phyloP scores from a whole-genome alignment of 2,113 vertebrate genomes.

The Gallinago jamesoni region DNA sequence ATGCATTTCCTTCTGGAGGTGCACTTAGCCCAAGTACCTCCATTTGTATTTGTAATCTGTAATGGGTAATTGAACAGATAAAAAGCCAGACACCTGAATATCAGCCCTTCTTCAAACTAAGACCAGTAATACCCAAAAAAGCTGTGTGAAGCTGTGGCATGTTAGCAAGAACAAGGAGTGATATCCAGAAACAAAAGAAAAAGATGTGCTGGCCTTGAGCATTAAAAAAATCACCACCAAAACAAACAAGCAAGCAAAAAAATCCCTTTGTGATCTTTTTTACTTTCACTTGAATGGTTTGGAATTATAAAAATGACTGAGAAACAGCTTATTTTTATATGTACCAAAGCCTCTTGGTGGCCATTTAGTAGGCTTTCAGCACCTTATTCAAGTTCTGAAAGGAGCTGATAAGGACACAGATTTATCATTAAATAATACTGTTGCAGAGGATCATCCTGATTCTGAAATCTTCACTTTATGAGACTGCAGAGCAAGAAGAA shows the following conservation, averaged over 20 bases:
- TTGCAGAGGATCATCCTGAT: neutral
- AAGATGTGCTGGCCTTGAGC: neutral
- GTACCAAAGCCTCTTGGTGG: neutral
- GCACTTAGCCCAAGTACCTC: neutral
- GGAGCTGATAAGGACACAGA: neutral
- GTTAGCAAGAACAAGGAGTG: neutral
- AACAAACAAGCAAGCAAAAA: neutral
- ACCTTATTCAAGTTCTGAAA: neutral
- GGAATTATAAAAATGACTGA: neutral
- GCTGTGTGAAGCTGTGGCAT: neutral
- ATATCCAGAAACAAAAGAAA: neutral
- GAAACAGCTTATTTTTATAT: neutral
- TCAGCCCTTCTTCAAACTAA: neutral
- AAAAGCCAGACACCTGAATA: neutral
- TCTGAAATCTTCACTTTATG: neutral
- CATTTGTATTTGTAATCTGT: neutral
- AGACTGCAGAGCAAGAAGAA: neutral
- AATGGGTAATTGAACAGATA: neutral
- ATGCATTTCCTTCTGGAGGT: neutral
- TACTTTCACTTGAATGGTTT: neutral
- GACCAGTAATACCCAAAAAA: neutral
- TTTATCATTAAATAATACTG: neutral
- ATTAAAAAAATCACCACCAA: neutral
- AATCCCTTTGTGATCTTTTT: fast-evolving
- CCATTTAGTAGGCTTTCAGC: neutral